A percentile compares a stretch with the other conserved stretches of the same genome.
These are phyloP conservation scores for Tretioscincus oriximinensis DNA, from an alignment of 2,113 vertebrate genomes.

Conservation along the genomic window DNA sequence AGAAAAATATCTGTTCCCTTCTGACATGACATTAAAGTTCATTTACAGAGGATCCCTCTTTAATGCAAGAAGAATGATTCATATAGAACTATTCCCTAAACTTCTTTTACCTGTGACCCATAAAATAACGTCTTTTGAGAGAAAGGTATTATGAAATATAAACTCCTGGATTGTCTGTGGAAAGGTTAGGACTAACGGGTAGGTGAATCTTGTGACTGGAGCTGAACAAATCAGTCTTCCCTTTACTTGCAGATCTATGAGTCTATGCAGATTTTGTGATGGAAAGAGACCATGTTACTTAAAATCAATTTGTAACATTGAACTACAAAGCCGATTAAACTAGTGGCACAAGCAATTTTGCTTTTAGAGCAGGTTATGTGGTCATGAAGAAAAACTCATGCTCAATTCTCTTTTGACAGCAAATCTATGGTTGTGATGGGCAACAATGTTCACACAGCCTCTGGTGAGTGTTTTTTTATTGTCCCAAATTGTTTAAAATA, in stretches of 20 bases:
- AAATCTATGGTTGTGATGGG: slow-evolving; percentile 56
- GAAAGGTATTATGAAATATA: no score
- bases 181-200: not conserved
- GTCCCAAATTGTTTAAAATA: slow-evolving; percentile 68
- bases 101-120: no score
- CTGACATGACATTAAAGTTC: no score
- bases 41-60: no score
- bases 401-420: slow-evolving; percentile 51
- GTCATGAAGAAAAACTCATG: slow-evolving; percentile 45
- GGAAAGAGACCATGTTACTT: slow-evolving; percentile 8
- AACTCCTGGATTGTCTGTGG: no score
- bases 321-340: slow-evolving; percentile 44
- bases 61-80: no score
- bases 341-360: slow-evolving; percentile 33
- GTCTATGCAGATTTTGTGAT: not conserved
- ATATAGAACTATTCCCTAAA: not conserved
- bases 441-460: slow-evolving; percentile 49
- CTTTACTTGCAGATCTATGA: not conserved
- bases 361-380: slow-evolving; percentile 42
- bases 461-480: slow-evolving; percentile 59
- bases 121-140: no score
- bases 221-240: not conserved
- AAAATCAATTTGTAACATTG: slow-evolving; percentile 16
- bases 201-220: not conserved
- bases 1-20: no score